phyloP scores from a whole-genome alignment of 2,113 vertebrate genomes.

The Callithrix jacchus region DNA sequence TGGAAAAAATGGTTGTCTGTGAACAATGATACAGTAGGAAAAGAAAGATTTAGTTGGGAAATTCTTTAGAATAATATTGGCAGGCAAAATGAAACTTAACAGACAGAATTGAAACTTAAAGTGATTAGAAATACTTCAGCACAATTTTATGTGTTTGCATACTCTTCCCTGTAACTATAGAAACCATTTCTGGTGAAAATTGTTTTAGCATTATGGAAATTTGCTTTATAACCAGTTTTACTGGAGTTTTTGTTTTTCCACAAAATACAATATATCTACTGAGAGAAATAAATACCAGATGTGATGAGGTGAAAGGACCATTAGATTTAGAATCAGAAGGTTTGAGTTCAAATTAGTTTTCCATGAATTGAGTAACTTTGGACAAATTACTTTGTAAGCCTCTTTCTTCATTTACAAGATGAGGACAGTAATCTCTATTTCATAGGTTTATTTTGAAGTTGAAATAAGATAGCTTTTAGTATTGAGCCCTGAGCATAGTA shows the following conservation, averaged over 20 bases:
- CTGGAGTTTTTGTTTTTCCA: background rate
- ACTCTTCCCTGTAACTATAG: background rate
- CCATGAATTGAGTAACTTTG: background rate
- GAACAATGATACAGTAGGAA: background rate
- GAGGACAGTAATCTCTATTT: background rate
- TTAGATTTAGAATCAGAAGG: background rate
- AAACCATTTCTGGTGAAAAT: constrained; percentile 7
- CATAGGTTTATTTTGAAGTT: background rate
- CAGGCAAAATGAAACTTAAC: background rate
- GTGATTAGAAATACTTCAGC: constrained; percentile 15
- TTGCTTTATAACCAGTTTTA: background rate
- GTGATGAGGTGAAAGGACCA: background rate
- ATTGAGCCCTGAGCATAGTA: background rate
- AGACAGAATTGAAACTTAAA: background rate
- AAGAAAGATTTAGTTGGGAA: background rate
- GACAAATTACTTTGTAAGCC: background rate
- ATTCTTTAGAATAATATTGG: constrained; percentile 1
- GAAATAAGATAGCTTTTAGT: background rate
- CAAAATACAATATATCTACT: background rate
- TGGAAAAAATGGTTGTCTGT: background rate
- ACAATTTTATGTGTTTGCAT: constrained; percentile 19
- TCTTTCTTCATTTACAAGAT: background rate
- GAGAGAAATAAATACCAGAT: background rate
- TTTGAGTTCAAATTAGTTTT: background rate
- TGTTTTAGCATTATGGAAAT: background rate